A percentile compares a stretch with the other conserved stretches of the same genome.
Evolutionary conservation across 2,797 vertebrate genomes (phyloP).

Genomic region (Darevskia nairensis): DNA sequence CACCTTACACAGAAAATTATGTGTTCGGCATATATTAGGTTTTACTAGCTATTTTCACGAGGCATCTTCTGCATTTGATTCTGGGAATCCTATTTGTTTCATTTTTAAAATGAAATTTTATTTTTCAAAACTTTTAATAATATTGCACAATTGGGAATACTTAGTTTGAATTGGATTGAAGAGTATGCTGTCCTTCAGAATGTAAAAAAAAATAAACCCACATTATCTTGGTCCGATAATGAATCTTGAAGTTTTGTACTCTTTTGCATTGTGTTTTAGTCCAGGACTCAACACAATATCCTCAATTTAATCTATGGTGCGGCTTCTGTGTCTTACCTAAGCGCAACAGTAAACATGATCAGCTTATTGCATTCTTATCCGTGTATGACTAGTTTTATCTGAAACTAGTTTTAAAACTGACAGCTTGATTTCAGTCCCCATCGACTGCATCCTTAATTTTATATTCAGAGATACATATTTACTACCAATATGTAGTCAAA

Average conservation of each 20-base stretch:
- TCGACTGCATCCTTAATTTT: constrained; percentile 63
- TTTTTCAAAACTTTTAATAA: constrained; percentile 27
- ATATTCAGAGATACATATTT: constrained; percentile 60
- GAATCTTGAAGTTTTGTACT: constrained; percentile 42
- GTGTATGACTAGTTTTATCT: constrained; percentile 60
- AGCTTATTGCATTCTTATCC: constrained; percentile 55
- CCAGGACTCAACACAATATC: constrained; percentile 38
- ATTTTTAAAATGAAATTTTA: constrained; percentile 32
- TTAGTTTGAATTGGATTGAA: constrained; percentile 38
- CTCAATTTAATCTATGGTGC: constrained; percentile 42
- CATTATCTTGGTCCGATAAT: constrained; percentile 29
- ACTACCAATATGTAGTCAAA: constrained; percentile 47
- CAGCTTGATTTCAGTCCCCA: constrained; percentile 52
- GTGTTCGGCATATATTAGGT: constrained; percentile 51
- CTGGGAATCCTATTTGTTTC: constrained; percentile 51
- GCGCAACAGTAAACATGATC: constrained; percentile 70
- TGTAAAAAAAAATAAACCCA: constrained; percentile 25
- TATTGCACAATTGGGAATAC: not conserved
- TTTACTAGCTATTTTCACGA: constrained; percentile 49
- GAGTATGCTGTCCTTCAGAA: constrained; percentile 42
- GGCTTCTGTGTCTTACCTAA: constrained; percentile 61
- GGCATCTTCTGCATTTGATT: constrained; percentile 39
- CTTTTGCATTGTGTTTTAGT: constrained; percentile 40
- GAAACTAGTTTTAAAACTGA: constrained; percentile 63
- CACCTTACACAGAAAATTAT: constrained; percentile 44